phyloP scores from a whole-genome alignment of 2,888 invertebrate species.

The Rhagophthalmus giganteus region DNA sequence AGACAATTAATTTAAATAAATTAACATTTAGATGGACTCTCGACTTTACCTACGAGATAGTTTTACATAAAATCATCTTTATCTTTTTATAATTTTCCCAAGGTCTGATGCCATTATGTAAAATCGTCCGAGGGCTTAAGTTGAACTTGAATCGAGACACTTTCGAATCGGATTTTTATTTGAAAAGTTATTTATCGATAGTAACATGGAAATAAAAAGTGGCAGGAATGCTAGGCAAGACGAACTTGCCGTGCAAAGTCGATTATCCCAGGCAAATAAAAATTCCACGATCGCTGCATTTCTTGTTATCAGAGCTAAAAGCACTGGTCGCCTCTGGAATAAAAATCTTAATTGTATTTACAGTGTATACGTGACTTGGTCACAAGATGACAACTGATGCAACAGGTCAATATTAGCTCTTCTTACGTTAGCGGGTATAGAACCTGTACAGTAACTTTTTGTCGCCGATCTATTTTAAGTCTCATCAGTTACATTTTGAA shows the following conservation, averaged over 20 bases:
- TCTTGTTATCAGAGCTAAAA: slow-evolving; percentile 24
- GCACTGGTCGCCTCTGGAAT: slow-evolving; percentile 22
- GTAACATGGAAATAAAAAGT: background rate
- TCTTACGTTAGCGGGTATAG: background rate
- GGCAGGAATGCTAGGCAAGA: background rate
- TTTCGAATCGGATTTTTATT: no score
- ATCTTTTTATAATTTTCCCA: slow-evolving; percentile 9
- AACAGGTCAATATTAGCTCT: slow-evolving; percentile 30
- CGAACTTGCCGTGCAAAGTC: slow-evolving; percentile 13
- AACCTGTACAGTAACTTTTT: background rate
- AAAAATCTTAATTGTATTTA: slow-evolving; percentile 33
- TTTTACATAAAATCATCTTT: slow-evolving; percentile 15
- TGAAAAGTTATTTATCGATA: no score
- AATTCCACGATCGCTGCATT: slow-evolving; percentile 23
- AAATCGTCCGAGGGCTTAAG: no score
- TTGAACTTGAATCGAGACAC: no score
- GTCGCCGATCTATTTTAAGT: no score
- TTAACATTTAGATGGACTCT: slow-evolving; percentile 22
- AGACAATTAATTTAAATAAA: slow-evolving; percentile 25
- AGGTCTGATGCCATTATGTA: slow-evolving; percentile 12
- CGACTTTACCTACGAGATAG: slow-evolving; percentile 16
- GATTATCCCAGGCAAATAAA: slow-evolving; percentile 21
- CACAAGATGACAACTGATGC: slow-evolving; percentile 26
- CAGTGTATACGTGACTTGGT: slow-evolving; percentile 29
- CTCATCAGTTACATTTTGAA: no score